Evolutionary conservation across 2,113 vertebrate genomes (phyloP).

Genomic region (Dascyllus trimaculatus): DNA sequence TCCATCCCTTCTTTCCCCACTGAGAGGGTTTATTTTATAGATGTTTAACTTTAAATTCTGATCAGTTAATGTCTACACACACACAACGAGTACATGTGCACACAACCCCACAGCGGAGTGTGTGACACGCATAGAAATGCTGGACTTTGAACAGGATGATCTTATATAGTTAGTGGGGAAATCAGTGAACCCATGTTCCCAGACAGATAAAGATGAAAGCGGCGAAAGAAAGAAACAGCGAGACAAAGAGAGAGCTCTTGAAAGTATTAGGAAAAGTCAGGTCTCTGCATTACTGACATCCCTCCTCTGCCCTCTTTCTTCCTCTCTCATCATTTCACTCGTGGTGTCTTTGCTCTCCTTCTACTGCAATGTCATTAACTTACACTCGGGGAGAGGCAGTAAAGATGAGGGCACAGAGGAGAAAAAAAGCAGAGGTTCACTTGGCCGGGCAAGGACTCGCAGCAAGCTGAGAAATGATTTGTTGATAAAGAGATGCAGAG

Average conservation of each 20-base stretch:
- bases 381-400: constrained; percentile 23
- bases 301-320: constrained; percentile 24
- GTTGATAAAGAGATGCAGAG: not conserved
- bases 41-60: constrained; percentile 1
- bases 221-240: not conserved
- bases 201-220: constrained; percentile 12
- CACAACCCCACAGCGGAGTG: not conserved
- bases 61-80: constrained; percentile 5
- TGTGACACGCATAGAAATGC: constrained; percentile 30
- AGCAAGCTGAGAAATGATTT: constrained; percentile 24
- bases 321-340: constrained; percentile 24
- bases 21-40: constrained; percentile 1
- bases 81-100: not conserved
- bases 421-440: constrained; percentile 34
- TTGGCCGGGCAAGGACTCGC: constrained; percentile 33
- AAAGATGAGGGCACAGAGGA: constrained; percentile 26
- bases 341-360: constrained; percentile 48
- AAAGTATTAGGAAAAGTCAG: constrained; percentile 23
- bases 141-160: constrained; percentile 18
- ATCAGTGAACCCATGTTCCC: constrained; percentile 17
- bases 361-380: constrained; percentile 53
- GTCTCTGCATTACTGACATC: constrained; percentile 21
- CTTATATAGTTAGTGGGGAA: constrained; percentile 10
- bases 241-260: not conserved
- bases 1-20: too few species aligned